Percentiles rank a stretch among this genome's conserved stretches.
These are phyloP conservation scores for Orthosia cruda DNA, from an alignment of 2,888 invertebrate genomes.

Conservation along the genomic window DNA sequence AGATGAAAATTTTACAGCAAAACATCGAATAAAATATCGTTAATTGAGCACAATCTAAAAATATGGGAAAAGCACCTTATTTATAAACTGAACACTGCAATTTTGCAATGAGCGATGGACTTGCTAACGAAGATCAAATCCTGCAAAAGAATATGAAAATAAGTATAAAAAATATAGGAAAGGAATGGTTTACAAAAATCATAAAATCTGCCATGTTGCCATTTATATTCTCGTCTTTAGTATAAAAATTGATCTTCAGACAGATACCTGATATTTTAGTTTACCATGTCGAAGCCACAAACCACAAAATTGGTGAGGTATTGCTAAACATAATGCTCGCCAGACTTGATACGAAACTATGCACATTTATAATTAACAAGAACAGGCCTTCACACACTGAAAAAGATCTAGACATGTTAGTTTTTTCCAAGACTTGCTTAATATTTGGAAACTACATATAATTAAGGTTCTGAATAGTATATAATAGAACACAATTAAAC, in stretches of 20 bases:
- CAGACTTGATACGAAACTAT: conserved; percentile 7
- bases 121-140: not conserved
- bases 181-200: not conserved
- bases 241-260: not conserved
- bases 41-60: too few relatives aligned
- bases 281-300: conserved; percentile 9
- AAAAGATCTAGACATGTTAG: conserved; percentile 1
- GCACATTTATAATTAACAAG: conserved; percentile 18
- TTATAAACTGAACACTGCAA: too few relatives aligned
- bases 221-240: not conserved
- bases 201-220: not conserved
- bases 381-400: conserved; percentile 17
- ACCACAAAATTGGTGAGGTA: conserved; percentile 19
- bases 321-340: conserved; percentile 7
- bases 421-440: not conserved
- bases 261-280: not conserved
- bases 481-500: too few relatives aligned
- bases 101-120: too few relatives aligned
- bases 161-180: not conserved
- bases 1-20: too few relatives aligned
- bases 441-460: not conserved
- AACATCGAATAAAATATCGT: too few relatives aligned
- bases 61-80: too few relatives aligned
- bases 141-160: not conserved
- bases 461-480: too few relatives aligned